phyloP scores from a whole-genome alignment of 35 echinoderm and acorn worm genomes.

The Acanthaster planci region DNA sequence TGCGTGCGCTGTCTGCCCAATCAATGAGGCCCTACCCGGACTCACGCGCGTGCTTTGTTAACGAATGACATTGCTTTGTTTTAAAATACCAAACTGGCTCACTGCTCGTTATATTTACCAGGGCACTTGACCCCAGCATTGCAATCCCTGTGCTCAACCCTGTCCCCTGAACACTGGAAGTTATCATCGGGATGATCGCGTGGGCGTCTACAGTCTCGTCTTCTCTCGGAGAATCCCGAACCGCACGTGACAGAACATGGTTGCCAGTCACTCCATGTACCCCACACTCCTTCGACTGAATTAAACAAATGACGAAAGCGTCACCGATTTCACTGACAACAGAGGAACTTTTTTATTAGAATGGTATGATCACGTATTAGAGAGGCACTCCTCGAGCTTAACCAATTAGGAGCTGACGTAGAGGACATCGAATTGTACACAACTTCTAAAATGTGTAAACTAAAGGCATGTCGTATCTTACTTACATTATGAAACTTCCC shows the following conservation, averaged over 20 bases:
- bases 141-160: not conserved
- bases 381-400: too few relatives aligned
- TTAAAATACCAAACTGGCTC: too few relatives aligned
- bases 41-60: too few relatives aligned
- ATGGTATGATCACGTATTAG: too few relatives aligned
- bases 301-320: not conserved
- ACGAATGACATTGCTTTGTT: too few relatives aligned
- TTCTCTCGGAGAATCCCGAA: not conserved
- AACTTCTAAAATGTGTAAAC: too few relatives aligned
- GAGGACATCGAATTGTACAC: too few relatives aligned
- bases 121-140: not conserved
- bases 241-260: constrained; percentile 1
- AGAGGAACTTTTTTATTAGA: too few relatives aligned
- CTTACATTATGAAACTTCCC: too few relatives aligned
- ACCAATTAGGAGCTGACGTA: too few relatives aligned
- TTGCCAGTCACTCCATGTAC: not conserved
- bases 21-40: not conserved
- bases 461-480: too few relatives aligned
- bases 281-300: not conserved
- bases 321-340: too few relatives aligned
- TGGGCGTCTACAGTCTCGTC: not conserved
- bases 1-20: not conserved
- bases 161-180: not conserved
- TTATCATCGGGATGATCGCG: not conserved
- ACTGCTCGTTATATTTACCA: not conserved